Conservation (phyloP, 1,140 invertebrate genomes). For the Caerostris darwini region DNA sequence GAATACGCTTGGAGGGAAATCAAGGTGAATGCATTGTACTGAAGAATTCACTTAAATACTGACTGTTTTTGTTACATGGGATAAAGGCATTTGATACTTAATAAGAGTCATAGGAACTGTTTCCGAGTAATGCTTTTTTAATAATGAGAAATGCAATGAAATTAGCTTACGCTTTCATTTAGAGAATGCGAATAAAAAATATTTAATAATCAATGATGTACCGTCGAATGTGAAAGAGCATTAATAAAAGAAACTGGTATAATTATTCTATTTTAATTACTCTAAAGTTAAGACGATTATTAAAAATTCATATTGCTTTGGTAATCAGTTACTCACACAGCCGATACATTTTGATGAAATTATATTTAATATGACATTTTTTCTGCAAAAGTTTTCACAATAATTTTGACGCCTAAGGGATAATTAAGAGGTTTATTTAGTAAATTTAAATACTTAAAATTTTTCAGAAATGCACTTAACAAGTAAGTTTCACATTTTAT, state of each 20-base stretch:
- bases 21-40: no score
- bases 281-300: background rate
- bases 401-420: no score
- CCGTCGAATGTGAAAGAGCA: background rate
- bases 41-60: background rate
- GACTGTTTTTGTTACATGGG: background rate
- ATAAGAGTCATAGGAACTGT: background rate
- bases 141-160: background rate
- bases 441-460: no score
- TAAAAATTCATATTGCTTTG: background rate
- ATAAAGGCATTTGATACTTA: background rate
- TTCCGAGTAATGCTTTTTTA: background rate
- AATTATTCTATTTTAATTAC: background rate
- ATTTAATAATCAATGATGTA: no score
- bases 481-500: no score
- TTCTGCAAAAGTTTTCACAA: no score
- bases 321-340: background rate
- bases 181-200: background rate
- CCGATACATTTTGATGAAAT: background rate
- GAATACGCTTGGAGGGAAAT: background rate
- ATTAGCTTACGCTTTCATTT: background rate
- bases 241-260: background rate
- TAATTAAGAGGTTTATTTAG: no score
- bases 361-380: background rate
- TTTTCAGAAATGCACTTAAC: no score